Evolutionary conservation across 2,888 invertebrate species (phyloP).

Genomic region (Ormyrus pomaceus): DNA sequence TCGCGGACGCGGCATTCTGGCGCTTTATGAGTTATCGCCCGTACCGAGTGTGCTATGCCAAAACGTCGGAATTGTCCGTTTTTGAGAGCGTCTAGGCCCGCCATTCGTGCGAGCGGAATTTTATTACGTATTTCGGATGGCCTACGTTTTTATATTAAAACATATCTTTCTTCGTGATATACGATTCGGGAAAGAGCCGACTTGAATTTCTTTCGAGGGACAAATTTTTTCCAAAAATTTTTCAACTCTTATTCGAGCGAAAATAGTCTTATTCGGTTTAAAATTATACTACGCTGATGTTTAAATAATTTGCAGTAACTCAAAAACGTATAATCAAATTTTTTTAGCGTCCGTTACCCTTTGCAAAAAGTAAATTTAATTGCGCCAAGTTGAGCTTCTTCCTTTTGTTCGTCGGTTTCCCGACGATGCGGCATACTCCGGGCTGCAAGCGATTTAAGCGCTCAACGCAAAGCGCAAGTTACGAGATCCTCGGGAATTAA

Average conservation of each 20-base stretch:
- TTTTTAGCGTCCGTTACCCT: background rate
- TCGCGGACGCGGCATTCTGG: slow-evolving; percentile 58
- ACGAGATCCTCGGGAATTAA: slow-evolving; percentile 55
- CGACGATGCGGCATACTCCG: slow-evolving; percentile 9
- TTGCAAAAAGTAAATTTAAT: slow-evolving; percentile 60
- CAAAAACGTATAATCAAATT: no score
- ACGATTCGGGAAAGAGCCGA: no score
- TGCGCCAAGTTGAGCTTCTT: slow-evolving; percentile 67
- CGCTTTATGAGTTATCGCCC: slow-evolving; percentile 72
- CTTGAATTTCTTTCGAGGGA: no score
- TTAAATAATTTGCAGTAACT: no score
- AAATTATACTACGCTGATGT: no score
- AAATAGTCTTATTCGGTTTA: no score
- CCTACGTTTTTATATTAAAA: no score
- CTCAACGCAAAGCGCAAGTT: slow-evolving; percentile 44
- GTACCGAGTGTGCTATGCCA: slow-evolving; percentile 70
- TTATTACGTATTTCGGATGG: no score
- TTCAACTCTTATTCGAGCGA: no score
- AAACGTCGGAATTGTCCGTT: slow-evolving; percentile 69
- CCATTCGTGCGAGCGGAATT: background rate
- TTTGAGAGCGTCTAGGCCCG: slow-evolving; percentile 58
- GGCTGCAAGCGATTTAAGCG: slow-evolving; percentile 46
- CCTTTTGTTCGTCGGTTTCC: slow-evolving; percentile 59
- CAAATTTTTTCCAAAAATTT: no score
- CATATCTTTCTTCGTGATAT: no score